phyloP scores from a whole-genome alignment of 2,888 invertebrate species.

The Drosophila merina region DNA sequence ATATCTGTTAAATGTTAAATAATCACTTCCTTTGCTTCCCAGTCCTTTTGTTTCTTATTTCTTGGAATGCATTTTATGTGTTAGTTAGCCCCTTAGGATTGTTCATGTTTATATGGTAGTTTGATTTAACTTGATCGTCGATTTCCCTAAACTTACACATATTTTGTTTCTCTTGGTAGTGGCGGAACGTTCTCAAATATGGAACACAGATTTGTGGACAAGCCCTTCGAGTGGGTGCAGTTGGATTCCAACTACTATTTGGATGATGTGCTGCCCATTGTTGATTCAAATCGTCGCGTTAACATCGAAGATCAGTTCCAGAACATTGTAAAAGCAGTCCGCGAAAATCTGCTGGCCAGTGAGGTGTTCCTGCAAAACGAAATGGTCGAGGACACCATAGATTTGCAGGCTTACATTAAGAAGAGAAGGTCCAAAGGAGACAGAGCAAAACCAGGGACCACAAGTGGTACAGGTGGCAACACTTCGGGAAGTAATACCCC shows the following conservation, averaged over 20 bases:
- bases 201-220: conserved; percentile 91
- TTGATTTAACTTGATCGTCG: background rate
- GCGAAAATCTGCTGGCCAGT: conserved; percentile 85
- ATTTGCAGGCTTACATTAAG: conserved; percentile 87
- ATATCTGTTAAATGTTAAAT: conserved; percentile 22
- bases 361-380: conserved; percentile 91
- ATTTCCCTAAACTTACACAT: background rate
- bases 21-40: conserved; percentile 23
- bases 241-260: conserved; percentile 91
- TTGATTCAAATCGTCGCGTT: conserved; percentile 85
- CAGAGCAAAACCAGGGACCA: conserved; percentile 39
- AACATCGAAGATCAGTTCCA: conserved; percentile 82
- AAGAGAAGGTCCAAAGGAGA: conserved; percentile 82
- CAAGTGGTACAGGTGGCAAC: background rate
- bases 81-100: conserved; percentile 42
- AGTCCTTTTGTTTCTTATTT: conserved; percentile 37
- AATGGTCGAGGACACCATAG: conserved; percentile 86
- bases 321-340: conserved; percentile 72
- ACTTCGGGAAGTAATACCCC: conserved; percentile 10
- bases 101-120: conserved; percentile 34
- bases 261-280: conserved; percentile 90
- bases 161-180: conserved; percentile 76
- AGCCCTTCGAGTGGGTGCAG: conserved; percentile 89
- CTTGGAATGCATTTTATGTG: conserved; percentile 66
- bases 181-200: conserved; percentile 86